Conservation (phyloP, 1,140 invertebrate species). For the Neodiprion lecontei region DNA sequence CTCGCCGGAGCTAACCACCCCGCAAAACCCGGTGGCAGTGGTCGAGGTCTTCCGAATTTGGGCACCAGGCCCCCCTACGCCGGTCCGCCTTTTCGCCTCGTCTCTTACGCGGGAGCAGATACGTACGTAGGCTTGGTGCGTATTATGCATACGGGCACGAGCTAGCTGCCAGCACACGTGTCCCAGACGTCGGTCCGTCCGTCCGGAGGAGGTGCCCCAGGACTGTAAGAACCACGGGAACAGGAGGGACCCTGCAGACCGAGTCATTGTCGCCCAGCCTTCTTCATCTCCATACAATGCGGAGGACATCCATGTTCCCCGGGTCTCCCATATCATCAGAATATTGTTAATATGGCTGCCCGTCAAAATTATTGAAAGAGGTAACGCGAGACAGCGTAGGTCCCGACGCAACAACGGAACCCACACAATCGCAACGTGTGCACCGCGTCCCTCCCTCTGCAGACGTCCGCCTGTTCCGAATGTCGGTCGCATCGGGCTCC, state of each 20-base stretch:
- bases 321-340: slow-evolving; percentile 41
- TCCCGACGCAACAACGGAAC: slow-evolving; percentile 33
- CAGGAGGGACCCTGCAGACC: slow-evolving; percentile 26
- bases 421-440: not conserved
- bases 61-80: too few species aligned
- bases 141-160: not conserved
- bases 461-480: too few species aligned
- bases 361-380: slow-evolving; percentile 53
- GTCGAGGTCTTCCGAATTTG: too few species aligned
- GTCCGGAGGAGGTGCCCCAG: slow-evolving; percentile 15
- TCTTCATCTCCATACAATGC: slow-evolving; percentile 63
- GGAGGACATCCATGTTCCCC: slow-evolving; percentile 44
- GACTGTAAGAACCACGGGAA: not conserved
- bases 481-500: too few species aligned
- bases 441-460: not conserved
- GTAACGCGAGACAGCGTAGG: slow-evolving; percentile 1
- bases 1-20: slow-evolving; percentile 28
- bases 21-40: not conserved
- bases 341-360: slow-evolving; percentile 51
- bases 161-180: not conserved
- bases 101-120: not conserved
- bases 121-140: not conserved
- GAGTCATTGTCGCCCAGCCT: slow-evolving; percentile 62
- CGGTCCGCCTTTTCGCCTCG: not conserved
- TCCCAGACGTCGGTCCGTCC: not conserved